Percentiles rank a stretch among this genome's conserved stretches.
These are phyloP conservation scores for Phoxinus dragarum DNA, from an alignment of 2,797 vertebrate genomes.

Conservation along the genomic window DNA sequence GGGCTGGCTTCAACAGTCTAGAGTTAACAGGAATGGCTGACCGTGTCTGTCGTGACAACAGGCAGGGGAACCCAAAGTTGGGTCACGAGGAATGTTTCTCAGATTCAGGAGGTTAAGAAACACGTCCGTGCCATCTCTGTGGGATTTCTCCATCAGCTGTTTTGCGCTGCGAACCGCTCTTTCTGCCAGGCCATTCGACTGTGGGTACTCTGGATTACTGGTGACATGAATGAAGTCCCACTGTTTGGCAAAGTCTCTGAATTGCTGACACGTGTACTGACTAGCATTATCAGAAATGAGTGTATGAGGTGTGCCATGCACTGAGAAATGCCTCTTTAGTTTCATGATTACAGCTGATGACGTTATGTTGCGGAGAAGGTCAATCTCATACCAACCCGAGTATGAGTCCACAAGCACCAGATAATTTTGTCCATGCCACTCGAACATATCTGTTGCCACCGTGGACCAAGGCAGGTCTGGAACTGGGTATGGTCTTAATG, in stretches of 20 bases:
- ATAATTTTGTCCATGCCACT: too few species aligned
- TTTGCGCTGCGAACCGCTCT: slow-evolving; percentile 27
- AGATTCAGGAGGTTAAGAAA: slow-evolving; percentile 48
- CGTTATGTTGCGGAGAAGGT: background rate
- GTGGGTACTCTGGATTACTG: slow-evolving; percentile 11
- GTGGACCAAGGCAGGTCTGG: too few species aligned
- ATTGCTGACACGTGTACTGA: slow-evolving; percentile 44
- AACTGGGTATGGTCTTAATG: too few species aligned
- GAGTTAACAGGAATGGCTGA: too few species aligned
- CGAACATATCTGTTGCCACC: too few species aligned
- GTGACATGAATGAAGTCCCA: slow-evolving; percentile 30
- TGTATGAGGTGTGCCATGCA: background rate
- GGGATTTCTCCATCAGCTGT: slow-evolving; percentile 27
- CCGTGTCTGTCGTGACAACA: too few species aligned
- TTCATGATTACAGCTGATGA: slow-evolving; percentile 7
- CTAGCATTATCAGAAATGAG: slow-evolving; percentile 10
- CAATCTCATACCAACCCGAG: background rate
- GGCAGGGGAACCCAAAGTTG: background rate
- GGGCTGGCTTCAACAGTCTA: too few species aligned
- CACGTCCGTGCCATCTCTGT: slow-evolving; percentile 30
- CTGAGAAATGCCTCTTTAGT: slow-evolving; percentile 26
- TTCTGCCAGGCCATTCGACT: slow-evolving; percentile 45
- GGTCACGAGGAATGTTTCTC: slow-evolving; percentile 36
- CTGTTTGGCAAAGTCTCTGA: slow-evolving; percentile 43
- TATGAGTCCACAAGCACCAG: too few species aligned